Percentiles rank a stretch among this genome's conserved stretches.
Conservation (phyloP, 2,113 vertebrate species). For the Peromyscus californicus region DNA sequence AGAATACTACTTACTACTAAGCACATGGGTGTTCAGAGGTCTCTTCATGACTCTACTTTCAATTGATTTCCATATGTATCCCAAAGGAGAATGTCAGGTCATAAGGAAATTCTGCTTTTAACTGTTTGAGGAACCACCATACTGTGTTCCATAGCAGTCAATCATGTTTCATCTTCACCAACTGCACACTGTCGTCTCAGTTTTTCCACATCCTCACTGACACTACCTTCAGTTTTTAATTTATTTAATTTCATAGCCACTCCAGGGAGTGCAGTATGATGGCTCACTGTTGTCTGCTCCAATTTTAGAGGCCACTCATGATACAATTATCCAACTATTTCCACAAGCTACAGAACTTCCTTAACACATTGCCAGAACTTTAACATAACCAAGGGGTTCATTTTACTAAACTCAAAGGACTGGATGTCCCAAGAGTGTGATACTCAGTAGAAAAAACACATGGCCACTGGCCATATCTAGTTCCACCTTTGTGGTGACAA, state of each 20-base stretch:
- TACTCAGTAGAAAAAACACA: not conserved
- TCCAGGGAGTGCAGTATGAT: not conserved
- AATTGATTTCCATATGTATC: not conserved
- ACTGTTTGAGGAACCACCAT: not conserved
- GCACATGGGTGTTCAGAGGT: not conserved
- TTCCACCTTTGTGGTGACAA: not conserved
- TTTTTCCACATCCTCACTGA: not conserved
- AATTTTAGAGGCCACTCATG: not conserved
- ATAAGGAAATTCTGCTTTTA: not conserved
- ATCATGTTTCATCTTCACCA: not conserved
- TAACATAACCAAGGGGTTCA: not conserved
- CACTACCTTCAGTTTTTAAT: not conserved
- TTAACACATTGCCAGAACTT: not conserved
- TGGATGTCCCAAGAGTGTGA: not conserved
- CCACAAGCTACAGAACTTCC: not conserved
- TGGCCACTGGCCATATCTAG: not conserved
- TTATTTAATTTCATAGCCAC: not conserved
- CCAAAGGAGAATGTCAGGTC: not conserved
- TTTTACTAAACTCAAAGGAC: not conserved
- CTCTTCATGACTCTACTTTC: not conserved
- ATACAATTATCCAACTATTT: not conserved
- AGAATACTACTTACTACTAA: not conserved
- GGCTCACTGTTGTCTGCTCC: not conserved
- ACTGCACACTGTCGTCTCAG: not conserved
- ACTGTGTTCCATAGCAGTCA: not conserved